Conservation (phyloP, 2,888 invertebrate genomes). For the Chymomyza caudatula region DNA sequence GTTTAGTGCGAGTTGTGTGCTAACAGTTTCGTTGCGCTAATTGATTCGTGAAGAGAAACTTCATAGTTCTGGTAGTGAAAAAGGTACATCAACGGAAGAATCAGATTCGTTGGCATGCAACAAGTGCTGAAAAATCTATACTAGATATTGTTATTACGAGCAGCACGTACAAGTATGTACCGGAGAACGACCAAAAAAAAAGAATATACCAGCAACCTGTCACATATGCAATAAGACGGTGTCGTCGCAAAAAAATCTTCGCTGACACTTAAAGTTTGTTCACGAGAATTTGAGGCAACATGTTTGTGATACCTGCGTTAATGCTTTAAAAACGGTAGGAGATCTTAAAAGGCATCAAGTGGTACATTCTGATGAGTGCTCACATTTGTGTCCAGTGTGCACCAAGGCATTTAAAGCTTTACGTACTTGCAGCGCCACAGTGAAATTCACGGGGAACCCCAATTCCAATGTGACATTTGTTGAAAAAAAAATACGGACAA, state of each 20-base stretch:
- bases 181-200: neutral
- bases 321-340: slow-evolving; percentile 78
- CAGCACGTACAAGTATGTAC: neutral
- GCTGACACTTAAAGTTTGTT: slow-evolving; percentile 62
- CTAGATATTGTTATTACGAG: neutral
- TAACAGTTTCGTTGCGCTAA: too few relatives aligned
- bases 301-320: slow-evolving; percentile 79
- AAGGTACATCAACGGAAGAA: neutral
- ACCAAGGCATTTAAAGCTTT: slow-evolving; percentile 75
- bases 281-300: slow-evolving; percentile 76
- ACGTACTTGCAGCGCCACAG: slow-evolving; percentile 70
- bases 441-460: slow-evolving; percentile 77
- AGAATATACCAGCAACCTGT: neutral
- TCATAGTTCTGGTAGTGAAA: neutral
- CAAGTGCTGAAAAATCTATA: neutral
- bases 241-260: slow-evolving; percentile 7
- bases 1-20: too few relatives aligned
- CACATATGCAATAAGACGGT: neutral
- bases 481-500: slow-evolving; percentile 77
- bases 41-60: neutral
- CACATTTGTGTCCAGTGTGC: slow-evolving; percentile 77
- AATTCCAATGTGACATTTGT: slow-evolving; percentile 77
- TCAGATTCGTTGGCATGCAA: neutral
- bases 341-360: slow-evolving; percentile 79
- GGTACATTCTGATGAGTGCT: slow-evolving; percentile 78